Evolutionary conservation across 2,797 vertebrate genomes (phyloP).

Genomic region (Cephalopachus bancanus): DNA sequence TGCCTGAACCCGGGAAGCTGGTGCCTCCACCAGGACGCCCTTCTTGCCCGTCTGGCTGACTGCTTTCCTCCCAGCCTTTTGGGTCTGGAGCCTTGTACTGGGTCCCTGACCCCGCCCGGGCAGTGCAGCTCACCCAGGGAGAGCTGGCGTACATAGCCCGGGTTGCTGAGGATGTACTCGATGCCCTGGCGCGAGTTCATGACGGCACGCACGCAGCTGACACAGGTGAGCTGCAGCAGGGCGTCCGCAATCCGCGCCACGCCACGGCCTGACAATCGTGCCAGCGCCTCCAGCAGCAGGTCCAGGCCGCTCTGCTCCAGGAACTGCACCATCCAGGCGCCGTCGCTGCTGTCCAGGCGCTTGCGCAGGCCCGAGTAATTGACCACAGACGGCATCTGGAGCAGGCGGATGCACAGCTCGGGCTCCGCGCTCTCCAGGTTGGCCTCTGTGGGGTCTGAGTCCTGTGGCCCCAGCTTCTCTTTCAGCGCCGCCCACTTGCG

Average conservation of each 20-base stretch:
- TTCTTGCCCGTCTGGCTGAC: neutral
- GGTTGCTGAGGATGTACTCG: slow-evolving; percentile 97
- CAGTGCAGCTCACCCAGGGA: slow-evolving; percentile 92
- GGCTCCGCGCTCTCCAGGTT: slow-evolving; percentile 98
- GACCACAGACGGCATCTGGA: slow-evolving; percentile 97
- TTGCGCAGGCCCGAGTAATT: slow-evolving; percentile 98
- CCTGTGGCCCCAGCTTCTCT: slow-evolving; percentile 94
- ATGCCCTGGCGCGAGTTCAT: slow-evolving; percentile 97
- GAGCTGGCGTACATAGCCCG: slow-evolving; percentile 97
- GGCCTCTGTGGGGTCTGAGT: slow-evolving; percentile 95
- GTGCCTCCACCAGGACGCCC: neutral
- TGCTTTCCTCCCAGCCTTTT: neutral
- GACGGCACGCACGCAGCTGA: slow-evolving; percentile 96
- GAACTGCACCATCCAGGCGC: slow-evolving; percentile 98
- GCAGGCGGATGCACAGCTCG: slow-evolving; percentile 96
- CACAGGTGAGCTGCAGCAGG: slow-evolving; percentile 97
- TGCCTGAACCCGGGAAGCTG: neutral
- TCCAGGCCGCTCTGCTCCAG: slow-evolving; percentile 97
- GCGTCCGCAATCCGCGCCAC: slow-evolving; percentile 96
- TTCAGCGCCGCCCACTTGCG: slow-evolving; percentile 96
- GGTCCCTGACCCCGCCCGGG: accelerated
- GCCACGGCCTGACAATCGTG: slow-evolving; percentile 95
- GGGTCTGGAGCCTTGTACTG: accelerated
- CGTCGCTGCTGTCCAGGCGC: slow-evolving; percentile 95
- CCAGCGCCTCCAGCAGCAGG: slow-evolving; percentile 97